Evolutionary conservation across 2,888 invertebrate species (phyloP).

Genomic region (Caenorhabditis japonica): DNA sequence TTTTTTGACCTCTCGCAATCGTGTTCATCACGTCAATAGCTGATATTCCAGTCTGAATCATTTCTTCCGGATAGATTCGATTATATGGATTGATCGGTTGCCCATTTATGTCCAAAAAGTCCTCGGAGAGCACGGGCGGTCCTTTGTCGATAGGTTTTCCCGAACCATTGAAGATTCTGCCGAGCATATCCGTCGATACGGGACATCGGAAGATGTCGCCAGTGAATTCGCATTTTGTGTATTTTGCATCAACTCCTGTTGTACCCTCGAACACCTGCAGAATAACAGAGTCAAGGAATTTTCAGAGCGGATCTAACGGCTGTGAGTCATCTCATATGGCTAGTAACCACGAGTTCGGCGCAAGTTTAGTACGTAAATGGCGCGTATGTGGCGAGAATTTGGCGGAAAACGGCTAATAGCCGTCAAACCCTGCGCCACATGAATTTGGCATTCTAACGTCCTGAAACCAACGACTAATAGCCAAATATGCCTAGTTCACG

Average conservation of each 20-base stretch:
- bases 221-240: conserved; percentile 98
- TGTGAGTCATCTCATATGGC: too few relatives aligned
- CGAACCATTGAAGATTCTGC: conserved; percentile 97
- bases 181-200: conserved; percentile 98
- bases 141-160: conserved; percentile 97
- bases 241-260: conserved; percentile 97
- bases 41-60: conserved; percentile 98
- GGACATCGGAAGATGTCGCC: conserved; percentile 97
- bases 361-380: too few relatives aligned
- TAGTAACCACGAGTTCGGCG: too few relatives aligned
- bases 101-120: conserved; percentile 95
- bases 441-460: too few relatives aligned
- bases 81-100: conserved; percentile 99
- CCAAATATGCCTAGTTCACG: too few relatives aligned
- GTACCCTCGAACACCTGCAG: conserved; percentile 93
- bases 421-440: too few relatives aligned
- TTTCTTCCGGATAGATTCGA: conserved; percentile 99
- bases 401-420: too few relatives aligned
- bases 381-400: too few relatives aligned
- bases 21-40: conserved; percentile 99
- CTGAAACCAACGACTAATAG: too few relatives aligned
- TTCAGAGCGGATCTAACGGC: too few relatives aligned
- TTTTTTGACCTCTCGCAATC: conserved; percentile 97
- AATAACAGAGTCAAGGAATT: neutral
- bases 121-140: conserved; percentile 96